phyloP scores from a whole-genome alignment of 2,113 vertebrate genomes.

The Cynocephalus volans region DNA sequence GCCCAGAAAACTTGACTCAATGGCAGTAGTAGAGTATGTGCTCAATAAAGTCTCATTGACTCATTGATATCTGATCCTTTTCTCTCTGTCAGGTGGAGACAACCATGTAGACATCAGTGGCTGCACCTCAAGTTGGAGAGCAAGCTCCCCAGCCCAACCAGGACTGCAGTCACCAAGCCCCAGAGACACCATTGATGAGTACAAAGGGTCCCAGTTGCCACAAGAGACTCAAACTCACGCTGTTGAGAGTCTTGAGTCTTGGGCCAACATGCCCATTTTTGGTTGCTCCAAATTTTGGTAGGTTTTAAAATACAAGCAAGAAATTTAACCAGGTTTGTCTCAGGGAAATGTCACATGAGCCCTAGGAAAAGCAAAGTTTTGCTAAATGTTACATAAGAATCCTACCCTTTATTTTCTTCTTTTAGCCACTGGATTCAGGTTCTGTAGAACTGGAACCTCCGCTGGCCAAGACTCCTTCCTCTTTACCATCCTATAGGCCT shows the following conservation, averaged over 20 bases:
- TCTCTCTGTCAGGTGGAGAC: not conserved
- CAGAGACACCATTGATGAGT: no score
- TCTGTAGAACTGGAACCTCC: not conserved
- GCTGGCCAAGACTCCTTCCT: not conserved
- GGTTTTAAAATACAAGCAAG: conserved; percentile 9
- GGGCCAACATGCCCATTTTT: not conserved
- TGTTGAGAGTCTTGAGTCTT: not conserved
- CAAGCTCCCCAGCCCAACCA: not conserved
- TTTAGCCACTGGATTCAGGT: not conserved
- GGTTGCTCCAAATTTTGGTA: not conserved
- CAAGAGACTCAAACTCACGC: not conserved
- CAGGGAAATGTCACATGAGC: not conserved
- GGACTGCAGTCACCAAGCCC: not conserved
- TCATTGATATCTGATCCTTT: not conserved
- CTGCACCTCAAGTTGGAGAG: not conserved
- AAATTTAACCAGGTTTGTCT: not conserved
- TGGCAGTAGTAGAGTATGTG: not conserved
- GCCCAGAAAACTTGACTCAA: not conserved
- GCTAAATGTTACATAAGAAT: not conserved
- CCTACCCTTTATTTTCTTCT: not conserved
- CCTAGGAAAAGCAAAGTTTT: not conserved
- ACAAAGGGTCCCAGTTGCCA: not conserved
- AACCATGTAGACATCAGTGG: not conserved
- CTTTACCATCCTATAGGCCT: not conserved
- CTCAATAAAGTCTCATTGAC: not conserved